These are phyloP conservation scores for Sebastes hubbsi DNA, from an alignment of 2,797 vertebrate species.

Conservation along the genomic window DNA sequence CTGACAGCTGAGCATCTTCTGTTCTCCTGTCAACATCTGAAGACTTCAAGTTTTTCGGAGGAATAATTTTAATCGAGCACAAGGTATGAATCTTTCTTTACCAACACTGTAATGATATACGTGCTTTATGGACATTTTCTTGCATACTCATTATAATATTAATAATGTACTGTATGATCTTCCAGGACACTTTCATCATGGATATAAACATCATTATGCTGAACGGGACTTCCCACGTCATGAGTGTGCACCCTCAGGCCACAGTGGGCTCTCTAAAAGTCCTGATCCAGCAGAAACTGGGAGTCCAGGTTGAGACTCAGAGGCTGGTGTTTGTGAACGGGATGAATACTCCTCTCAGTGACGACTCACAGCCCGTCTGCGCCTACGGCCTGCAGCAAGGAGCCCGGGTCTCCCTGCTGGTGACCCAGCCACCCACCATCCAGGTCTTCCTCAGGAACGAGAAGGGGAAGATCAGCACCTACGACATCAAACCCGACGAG, in stretches of 20 bases:
- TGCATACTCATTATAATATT: rapidly evolving
- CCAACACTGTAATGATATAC: rapidly evolving
- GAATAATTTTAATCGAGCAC: background rate
- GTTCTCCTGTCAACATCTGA: rapidly evolving
- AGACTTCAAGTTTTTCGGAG: background rate
- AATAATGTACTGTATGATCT: background rate
- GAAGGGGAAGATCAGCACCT: constrained; percentile 47
- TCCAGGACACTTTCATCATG: constrained; percentile 51
- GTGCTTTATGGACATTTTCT: background rate
- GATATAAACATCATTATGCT: constrained; percentile 59
- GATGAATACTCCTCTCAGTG: constrained; percentile 18
- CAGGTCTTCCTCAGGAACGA: constrained; percentile 76
- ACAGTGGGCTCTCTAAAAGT: constrained; percentile 66
- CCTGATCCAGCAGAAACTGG: background rate
- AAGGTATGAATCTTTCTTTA: constrained; percentile 16
- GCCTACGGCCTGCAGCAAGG: constrained; percentile 53
- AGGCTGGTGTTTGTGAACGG: constrained; percentile 59
- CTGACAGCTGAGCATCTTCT: background rate
- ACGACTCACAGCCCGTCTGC: constrained; percentile 34
- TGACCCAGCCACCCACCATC: constrained; percentile 27
- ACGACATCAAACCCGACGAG: constrained; percentile 51
- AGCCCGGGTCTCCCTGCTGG: constrained; percentile 62
- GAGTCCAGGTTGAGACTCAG: background rate
- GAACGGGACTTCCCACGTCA: background rate
- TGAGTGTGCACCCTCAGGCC: background rate